Base-by-base conservation (phyloP, 37 sponge, comb jelly and placozoan genomes). In the Eunapius fragilis region DNA sequence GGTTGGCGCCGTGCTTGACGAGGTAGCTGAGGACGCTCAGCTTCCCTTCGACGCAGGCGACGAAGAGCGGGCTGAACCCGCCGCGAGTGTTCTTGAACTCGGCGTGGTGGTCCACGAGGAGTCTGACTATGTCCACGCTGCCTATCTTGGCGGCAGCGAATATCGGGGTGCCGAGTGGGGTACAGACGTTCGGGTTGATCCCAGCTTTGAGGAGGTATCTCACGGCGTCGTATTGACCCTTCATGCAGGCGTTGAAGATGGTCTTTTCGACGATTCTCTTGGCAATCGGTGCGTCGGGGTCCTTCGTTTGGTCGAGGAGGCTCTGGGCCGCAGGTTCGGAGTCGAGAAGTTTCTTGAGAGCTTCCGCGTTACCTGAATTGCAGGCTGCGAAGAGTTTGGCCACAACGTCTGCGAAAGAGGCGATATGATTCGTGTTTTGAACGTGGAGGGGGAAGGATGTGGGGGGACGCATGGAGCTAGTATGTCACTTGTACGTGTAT, bases 101-200 rank as follows among this genome's bases (percentile, higher is more conserved):
- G 23, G 91, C 93, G 4, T 89, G 87, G 33, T 82, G 72, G 27
- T 88, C 82, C 1, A 93, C 45, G 47, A 96, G 76, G 7, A 90
- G 74, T 0, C 83, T 72, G 17, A 96, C 86, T 19, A 96, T 77
- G 9, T 90, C 84, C 50, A 93, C 68, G 74, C 79, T 85, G 0
- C 94, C 96, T 30, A 80, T 72, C 83, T 91, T 91, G 3, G 90
- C 77, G 12, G 91, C 95, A 33, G 89, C 95, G 80, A 83, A 90
- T 14, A 94, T 86, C 12, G 95, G 95, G 11, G 92, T 90, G n/a
- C 95, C 95, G 27, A 77, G 73, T 19, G 25, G 6, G 0, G 89
- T 85, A 27, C 31, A 32, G 68, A 82, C 68, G 68, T 91, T 91
- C 0, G 87, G 84, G 38, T 91, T 91, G 3, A 72, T 84, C 0